Percentiles rank a stretch among this genome's conserved stretches.
These are phyloP conservation scores for Psophia crepitans DNA, from an alignment of 2,113 vertebrate species.

Conservation along the genomic window DNA sequence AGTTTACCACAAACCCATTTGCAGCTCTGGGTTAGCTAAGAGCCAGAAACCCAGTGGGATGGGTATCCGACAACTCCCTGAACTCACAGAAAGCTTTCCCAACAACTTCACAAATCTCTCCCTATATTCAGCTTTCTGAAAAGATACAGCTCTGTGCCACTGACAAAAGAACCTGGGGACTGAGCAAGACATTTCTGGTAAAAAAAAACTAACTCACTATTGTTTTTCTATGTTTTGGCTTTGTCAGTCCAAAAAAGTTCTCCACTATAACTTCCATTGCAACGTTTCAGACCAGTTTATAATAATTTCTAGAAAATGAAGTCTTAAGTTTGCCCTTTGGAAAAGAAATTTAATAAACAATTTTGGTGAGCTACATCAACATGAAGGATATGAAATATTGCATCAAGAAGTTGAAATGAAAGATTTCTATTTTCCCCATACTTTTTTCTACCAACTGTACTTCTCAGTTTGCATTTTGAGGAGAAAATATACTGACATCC, in stretches of 20 bases:
- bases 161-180: not conserved
- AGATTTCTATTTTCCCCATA: not conserved
- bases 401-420: not conserved
- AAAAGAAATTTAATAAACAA: not conserved
- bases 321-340: not conserved
- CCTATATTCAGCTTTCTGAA: not conserved
- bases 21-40: not conserved
- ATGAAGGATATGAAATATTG: not conserved
- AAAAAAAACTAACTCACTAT: not conserved
- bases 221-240: not conserved
- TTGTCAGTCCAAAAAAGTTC: not conserved
- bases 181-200: not conserved
- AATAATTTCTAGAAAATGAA: not conserved
- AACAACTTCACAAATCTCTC: not conserved
- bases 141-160: not conserved
- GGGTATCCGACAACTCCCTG: not conserved
- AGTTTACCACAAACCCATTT: not conserved
- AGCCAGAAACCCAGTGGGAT: not conserved
- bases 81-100: not conserved
- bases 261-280: not conserved
- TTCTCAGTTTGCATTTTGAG: not conserved
- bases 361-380: not conserved
- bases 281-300: not conserved
- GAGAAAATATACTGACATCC: not conserved
- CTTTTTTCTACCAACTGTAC: not conserved